phyloP scores from a whole-genome alignment of 2,797 vertebrate species.

The Mormyrops attenuatus region DNA sequence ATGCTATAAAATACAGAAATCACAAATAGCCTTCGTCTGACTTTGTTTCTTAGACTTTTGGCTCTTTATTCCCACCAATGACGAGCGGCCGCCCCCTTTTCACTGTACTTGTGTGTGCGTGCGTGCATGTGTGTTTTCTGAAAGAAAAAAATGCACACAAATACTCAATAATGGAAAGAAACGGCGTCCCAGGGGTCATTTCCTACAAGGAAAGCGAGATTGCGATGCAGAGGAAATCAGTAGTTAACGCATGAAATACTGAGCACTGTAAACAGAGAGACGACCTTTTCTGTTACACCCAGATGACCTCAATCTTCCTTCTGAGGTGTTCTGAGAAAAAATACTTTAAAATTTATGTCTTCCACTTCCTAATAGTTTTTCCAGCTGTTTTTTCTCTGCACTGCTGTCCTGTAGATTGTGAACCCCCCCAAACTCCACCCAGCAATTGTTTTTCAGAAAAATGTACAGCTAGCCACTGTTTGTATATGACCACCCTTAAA shows the following conservation, averaged over 20 bases:
- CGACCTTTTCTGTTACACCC: constrained; percentile 67
- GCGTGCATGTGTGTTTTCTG: constrained; percentile 35
- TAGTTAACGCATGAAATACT: constrained; percentile 75
- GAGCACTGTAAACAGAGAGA: constrained; percentile 66
- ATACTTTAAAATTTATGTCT: constrained; percentile 68
- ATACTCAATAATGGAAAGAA: constrained; percentile 63
- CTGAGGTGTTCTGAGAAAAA: constrained; percentile 59
- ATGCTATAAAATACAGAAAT: not conserved
- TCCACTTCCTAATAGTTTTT: constrained; percentile 77
- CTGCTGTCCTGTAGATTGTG: constrained; percentile 58
- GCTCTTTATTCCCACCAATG: not conserved
- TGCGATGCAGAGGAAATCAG: constrained; percentile 69
- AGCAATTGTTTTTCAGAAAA: constrained; percentile 66
- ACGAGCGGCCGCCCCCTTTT: not conserved
- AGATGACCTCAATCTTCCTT: constrained; percentile 78
- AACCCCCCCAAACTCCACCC: constrained; percentile 58
- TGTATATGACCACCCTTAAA: constrained; percentile 48
- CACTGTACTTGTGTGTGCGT: constrained; percentile 22
- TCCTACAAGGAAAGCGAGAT: constrained; percentile 66
- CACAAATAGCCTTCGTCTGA: not conserved
- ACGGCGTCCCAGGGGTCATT: constrained; percentile 61
- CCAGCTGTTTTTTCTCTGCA: constrained; percentile 62
- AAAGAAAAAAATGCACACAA: constrained; percentile 53
- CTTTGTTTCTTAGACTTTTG: not conserved
- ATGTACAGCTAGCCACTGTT: constrained; percentile 52